Percentiles rank a stretch among this genome's conserved stretches.
Conservation (phyloP, 2,888 invertebrate genomes). For the Galerucella nymphaeae region DNA sequence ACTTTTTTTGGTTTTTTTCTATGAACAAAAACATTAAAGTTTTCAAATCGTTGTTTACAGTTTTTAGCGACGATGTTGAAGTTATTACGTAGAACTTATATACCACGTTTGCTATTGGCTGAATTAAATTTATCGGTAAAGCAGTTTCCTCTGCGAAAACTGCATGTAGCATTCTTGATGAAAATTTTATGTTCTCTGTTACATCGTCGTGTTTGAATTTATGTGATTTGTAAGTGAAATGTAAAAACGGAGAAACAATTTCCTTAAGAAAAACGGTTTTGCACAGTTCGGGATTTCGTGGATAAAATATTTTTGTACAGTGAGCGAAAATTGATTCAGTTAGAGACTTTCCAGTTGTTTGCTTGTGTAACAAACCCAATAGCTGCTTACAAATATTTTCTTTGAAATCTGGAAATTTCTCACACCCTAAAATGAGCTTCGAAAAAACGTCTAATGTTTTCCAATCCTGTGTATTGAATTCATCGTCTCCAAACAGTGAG, state of each 20-base stretch:
- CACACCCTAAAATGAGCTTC: constrained; percentile 71
- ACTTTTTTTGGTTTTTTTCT: constrained; percentile 44
- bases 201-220: constrained; percentile 56
- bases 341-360: constrained; percentile 41
- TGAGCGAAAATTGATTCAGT: constrained; percentile 66
- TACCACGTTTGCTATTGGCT: constrained; percentile 64
- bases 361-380: constrained; percentile 60
- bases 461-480: constrained; percentile 72
- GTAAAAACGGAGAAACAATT: constrained; percentile 43
- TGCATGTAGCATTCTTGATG: constrained; percentile 53
- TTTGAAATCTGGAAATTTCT: constrained; percentile 69
- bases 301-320: constrained; percentile 69
- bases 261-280: constrained; percentile 60
- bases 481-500: constrained; percentile 69
- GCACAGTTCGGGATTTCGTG: constrained; percentile 65
- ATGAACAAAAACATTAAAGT: constrained; percentile 53
- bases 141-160: constrained; percentile 51
- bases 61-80: constrained; percentile 53
- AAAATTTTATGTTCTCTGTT: constrained; percentile 52
- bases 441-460: constrained; percentile 75
- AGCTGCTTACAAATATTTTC: constrained; percentile 69
- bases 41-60: constrained; percentile 59
- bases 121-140: constrained; percentile 62
- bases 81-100: constrained; percentile 64
- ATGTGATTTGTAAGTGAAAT: constrained; percentile 50